Conservation (phyloP, 2,888 invertebrate species). For the Drosophila affinis region DNA sequence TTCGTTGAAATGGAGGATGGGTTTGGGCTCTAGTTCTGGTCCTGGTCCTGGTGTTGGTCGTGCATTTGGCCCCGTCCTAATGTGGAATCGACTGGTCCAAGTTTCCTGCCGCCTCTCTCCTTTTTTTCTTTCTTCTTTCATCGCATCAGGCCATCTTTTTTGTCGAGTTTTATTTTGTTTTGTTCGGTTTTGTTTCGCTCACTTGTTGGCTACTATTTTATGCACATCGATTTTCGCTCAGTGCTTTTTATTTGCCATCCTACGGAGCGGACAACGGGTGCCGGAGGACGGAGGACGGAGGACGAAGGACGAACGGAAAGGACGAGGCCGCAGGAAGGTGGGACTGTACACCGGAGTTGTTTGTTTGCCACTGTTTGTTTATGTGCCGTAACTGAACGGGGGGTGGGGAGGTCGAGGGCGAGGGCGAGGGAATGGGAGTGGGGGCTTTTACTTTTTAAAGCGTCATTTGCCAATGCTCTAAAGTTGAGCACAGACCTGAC, state of each 20-base stretch:
- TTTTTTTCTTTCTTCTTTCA: constrained; percentile 8
- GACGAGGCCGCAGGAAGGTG: constrained; percentile 19
- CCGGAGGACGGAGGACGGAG: background rate
- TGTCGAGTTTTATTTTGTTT: constrained; percentile 12
- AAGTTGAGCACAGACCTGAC: constrained; percentile 47
- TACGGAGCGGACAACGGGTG: constrained; percentile 1
- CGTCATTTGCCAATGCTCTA: constrained; percentile 61
- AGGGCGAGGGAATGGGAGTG: constrained; percentile 5
- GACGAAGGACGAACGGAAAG: background rate
- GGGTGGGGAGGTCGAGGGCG: background rate
- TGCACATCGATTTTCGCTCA: constrained; percentile 79
- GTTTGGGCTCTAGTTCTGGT: background rate
- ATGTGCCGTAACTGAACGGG: constrained; percentile 63
- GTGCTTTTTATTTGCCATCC: constrained; percentile 75
- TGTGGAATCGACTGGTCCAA: constrained; percentile 36
- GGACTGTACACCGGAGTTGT: constrained; percentile 50
- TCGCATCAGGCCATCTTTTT: constrained; percentile 7
- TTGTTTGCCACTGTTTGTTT: constrained; percentile 70
- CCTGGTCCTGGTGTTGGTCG: background rate
- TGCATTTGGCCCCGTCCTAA: constrained; percentile 26
- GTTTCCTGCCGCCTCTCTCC: constrained; percentile 36
- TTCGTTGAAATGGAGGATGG: constrained; percentile 21
- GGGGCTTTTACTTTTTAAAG: constrained; percentile 54
- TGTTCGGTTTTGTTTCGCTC: constrained; percentile 38
- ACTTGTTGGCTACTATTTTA: constrained; percentile 78